Evolutionary conservation across 2,113 vertebrate species (phyloP).

Genomic region (Reinhardtius hippoglossoides): DNA sequence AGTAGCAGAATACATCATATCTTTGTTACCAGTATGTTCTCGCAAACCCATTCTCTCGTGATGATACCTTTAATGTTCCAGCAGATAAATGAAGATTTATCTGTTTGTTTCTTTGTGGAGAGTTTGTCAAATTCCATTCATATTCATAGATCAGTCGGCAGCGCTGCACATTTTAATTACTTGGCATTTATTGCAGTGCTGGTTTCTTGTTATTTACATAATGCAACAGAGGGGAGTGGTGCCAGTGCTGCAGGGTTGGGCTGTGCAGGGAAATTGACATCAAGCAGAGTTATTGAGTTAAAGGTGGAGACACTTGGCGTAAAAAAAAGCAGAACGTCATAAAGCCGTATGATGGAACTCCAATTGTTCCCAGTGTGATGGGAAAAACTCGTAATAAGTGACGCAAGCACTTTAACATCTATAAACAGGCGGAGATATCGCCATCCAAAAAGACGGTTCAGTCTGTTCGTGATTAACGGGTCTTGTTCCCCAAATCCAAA

Average conservation of each 20-base stretch:
- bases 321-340: slow-evolving; percentile 6
- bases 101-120: slow-evolving; percentile 33
- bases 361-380: background rate
- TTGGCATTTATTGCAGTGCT: slow-evolving; percentile 46
- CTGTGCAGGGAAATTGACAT: background rate
- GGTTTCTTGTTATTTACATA: slow-evolving; percentile 28
- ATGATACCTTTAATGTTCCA: slow-evolving; percentile 30
- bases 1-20: background rate
- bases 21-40: background rate
- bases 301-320: background rate
- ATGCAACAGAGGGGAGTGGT: slow-evolving; percentile 2
- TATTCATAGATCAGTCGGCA: slow-evolving; percentile 56
- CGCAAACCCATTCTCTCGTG: slow-evolving; percentile 8
- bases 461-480: no score
- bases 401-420: no score
- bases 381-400: background rate
- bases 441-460: no score
- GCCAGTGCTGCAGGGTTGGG: background rate
- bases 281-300: background rate
- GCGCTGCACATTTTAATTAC: slow-evolving; percentile 54
- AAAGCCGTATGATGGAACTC: background rate
- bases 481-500: no score
- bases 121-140: slow-evolving; percentile 32
- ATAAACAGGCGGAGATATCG: no score
- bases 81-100: slow-evolving; percentile 37